phyloP scores from a whole-genome alignment of 2,797 vertebrate genomes.

The Philypnodon macrostomus region DNA sequence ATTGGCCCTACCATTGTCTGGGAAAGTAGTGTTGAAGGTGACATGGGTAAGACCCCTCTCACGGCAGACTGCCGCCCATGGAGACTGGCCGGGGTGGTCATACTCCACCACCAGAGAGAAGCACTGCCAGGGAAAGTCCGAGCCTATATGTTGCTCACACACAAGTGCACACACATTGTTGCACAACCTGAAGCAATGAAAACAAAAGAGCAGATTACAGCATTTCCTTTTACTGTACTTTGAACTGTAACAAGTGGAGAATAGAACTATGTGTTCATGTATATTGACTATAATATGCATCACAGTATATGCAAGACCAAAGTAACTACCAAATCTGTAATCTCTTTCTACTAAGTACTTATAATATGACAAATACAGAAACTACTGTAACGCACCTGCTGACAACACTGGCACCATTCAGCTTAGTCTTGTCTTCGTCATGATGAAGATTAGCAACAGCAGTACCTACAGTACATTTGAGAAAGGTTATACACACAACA shows the following conservation, averaged over 20 bases:
- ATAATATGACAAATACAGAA: too few relatives aligned
- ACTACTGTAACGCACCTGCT: slow-evolving; percentile 77
- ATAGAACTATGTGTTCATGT: too few relatives aligned
- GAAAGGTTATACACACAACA: not conserved
- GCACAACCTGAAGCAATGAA: slow-evolving; percentile 61
- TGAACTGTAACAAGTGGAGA: too few relatives aligned
- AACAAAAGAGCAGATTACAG: not conserved
- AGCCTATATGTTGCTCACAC: slow-evolving; percentile 80
- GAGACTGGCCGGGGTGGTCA: slow-evolving; percentile 79
- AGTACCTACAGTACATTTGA: slow-evolving; percentile 64
- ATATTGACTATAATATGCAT: too few relatives aligned
- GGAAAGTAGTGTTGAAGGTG: slow-evolving; percentile 76
- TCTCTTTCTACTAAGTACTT: too few relatives aligned
- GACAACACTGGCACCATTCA: slow-evolving; percentile 69
- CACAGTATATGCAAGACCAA: too few relatives aligned
- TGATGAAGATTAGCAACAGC: slow-evolving; percentile 66
- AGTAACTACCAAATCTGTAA: too few relatives aligned
- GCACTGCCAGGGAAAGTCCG: slow-evolving; percentile 87
- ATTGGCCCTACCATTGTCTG: slow-evolving; percentile 57
- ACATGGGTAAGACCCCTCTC: slow-evolving; percentile 78
- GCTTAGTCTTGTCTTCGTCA: slow-evolving; percentile 62
- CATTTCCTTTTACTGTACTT: slow-evolving; percentile 14
- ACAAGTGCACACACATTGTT: slow-evolving; percentile 76
- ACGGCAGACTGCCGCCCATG: slow-evolving; percentile 80
- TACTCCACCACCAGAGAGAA: slow-evolving; percentile 90